Percentiles rank a stretch among this genome's conserved stretches.
Evolutionary conservation across 1,140 invertebrate species (phyloP).

Genomic region (Cydia strobilella): DNA sequence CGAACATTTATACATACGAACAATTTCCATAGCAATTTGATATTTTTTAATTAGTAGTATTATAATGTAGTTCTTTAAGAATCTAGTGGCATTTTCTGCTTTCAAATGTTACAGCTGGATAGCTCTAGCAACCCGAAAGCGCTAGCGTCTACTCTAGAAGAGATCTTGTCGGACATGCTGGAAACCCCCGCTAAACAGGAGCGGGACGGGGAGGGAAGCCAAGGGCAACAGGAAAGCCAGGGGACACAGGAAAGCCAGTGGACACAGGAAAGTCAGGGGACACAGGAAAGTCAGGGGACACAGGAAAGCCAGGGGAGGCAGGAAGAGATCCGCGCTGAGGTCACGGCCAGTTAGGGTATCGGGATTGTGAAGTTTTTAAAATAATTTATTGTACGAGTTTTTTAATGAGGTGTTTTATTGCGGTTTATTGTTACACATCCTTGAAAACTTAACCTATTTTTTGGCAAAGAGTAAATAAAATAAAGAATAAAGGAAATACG

Average conservation of each 20-base stretch:
- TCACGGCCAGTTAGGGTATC: not conserved
- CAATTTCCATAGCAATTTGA: too few relatives aligned
- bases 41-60: too few relatives aligned
- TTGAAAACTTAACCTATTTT: too few relatives aligned
- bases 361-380: not conserved
- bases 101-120: conserved; percentile 51
- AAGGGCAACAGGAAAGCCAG: not conserved
- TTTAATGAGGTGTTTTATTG: not conserved
- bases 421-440: not conserved
- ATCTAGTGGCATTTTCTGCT: not conserved
- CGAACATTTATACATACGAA: too few relatives aligned
- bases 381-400: conserved; percentile 6
- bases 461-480: too few relatives aligned
- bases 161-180: conserved; percentile 68
- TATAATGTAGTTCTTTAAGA: too few relatives aligned
- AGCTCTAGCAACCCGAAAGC: conserved; percentile 63
- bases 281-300: not conserved
- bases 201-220: conserved; percentile 21
- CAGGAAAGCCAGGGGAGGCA: not conserved
- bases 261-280: not conserved
- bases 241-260: not conserved
- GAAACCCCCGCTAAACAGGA: conserved; percentile 48
- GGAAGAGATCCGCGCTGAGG: not conserved
- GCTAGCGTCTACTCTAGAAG: conserved; percentile 61
- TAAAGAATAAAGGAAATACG: too few relatives aligned